Evolutionary conservation across 1,140 invertebrate species (phyloP), one percentile per base, ranked within the genome.

Genomic region (Drosophila rhopaloa): DNA sequence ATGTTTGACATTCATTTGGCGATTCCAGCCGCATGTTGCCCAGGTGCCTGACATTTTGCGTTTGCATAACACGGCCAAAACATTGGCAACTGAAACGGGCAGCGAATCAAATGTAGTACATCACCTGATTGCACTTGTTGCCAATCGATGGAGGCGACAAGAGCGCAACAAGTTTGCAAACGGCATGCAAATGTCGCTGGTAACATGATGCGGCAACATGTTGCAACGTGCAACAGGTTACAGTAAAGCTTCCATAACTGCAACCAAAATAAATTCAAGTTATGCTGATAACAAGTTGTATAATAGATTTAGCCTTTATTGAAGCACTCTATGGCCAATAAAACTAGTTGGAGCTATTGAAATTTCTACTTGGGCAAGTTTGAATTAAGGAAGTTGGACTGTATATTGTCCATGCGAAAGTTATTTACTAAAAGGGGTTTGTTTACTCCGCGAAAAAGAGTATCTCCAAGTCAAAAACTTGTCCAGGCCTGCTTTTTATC

Each of bases 11-110:
- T 85, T 85, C 82, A 86, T 85, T 85, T 80, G 68, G 57, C 68
- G 55, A 73, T 71, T 70, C 63, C 47, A 77, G 76, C 79, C 76
- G 72, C 84, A 79, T 86, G 83, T 88, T 86, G 79, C 76, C 83
- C 78, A 86, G 76, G 81, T 81, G 83, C 74, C 83, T 86, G 83
- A 86, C 83, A 86, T 86, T 86, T 86, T 88, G 67, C 71, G 83
- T 86, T 86, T 86, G 83, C 83, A 86, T 82, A 88, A 86, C 75
- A 75, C 60, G 55, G 57, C 73, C 68, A 48, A 29, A 53, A 51
- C 71, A 60, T 32, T 62, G 35, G 44, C 32, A 80, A 53, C 82
- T 61, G 58, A 70, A 81, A 38, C 71, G 58, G 38, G 54, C 53
- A 61, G 71, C 76, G 60, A 74, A 86, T 84, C 81, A 85, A 84